These are phyloP conservation scores for Lordiphosa stackelbergi DNA, from an alignment of 1,140 invertebrate species.

Conservation along the genomic window DNA sequence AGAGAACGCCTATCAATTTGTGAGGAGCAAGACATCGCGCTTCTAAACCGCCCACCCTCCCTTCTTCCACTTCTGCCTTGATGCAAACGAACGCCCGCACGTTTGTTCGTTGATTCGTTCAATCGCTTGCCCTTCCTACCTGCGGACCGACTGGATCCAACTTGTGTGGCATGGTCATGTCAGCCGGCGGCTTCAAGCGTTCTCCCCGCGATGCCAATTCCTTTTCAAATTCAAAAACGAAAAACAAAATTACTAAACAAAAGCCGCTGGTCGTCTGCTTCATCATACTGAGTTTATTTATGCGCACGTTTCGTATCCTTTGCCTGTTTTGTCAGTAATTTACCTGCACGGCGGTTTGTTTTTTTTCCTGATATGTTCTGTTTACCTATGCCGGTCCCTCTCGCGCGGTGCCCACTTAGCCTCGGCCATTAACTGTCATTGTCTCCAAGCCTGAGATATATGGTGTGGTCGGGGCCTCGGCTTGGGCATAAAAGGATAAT, in stretches of 20 bases:
- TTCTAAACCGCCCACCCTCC: neutral
- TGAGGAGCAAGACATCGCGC: slow-evolving; percentile 1
- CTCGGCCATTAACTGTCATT: slow-evolving; percentile 54
- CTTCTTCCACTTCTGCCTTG: neutral
- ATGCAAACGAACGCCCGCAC: slow-evolving; percentile 4
- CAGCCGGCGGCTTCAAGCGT: slow-evolving; percentile 39
- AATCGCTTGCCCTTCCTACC: slow-evolving; percentile 18
- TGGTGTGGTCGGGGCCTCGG: slow-evolving; percentile 16
- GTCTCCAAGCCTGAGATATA: slow-evolving; percentile 31
- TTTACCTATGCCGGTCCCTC: slow-evolving; percentile 33
- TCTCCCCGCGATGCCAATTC: slow-evolving; percentile 34
- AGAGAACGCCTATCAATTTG: slow-evolving; percentile 11
- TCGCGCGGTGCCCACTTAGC: slow-evolving; percentile 46
- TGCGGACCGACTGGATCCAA: slow-evolving; percentile 24
- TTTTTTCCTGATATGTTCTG: slow-evolving; percentile 32
- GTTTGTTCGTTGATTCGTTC: neutral
- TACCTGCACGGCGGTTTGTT: slow-evolving; percentile 46
- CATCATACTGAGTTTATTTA: slow-evolving; percentile 47
- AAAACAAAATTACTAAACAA: slow-evolving; percentile 31
- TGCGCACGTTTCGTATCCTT: slow-evolving; percentile 55
- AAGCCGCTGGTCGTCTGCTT: slow-evolving; percentile 23
- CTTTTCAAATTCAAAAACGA: slow-evolving; percentile 58
- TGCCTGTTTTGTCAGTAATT: slow-evolving; percentile 31
- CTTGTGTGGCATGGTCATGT: slow-evolving; percentile 61
- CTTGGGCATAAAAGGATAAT: slow-evolving; percentile 62